A percentile compares a stretch with the other conserved stretches of the same genome.
phyloP scores from a whole-genome alignment of 2,888 invertebrate species.

The Leptothorax acervorum region DNA sequence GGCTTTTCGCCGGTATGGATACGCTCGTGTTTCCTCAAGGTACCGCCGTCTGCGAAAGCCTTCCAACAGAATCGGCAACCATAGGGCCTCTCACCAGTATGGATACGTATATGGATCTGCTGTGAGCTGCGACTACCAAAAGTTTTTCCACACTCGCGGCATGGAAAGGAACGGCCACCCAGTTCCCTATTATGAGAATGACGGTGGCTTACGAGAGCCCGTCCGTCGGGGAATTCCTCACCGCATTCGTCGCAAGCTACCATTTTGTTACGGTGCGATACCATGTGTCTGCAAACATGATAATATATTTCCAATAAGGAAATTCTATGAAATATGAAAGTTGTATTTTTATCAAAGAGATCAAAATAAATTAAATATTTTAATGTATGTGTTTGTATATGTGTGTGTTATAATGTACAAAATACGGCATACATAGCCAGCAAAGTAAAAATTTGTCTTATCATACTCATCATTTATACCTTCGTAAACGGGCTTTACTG shows the following conservation, averaged over 20 bases:
- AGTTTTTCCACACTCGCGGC: slow-evolving; percentile 94
- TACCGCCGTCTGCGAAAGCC: slow-evolving; percentile 95
- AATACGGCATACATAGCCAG: neutral
- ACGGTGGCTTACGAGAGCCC: slow-evolving; percentile 90
- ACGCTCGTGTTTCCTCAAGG: slow-evolving; percentile 93
- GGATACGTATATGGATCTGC: slow-evolving; percentile 94
- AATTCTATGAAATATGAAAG: neutral
- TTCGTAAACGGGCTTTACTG: slow-evolving; percentile 88
- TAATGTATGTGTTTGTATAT: neutral
- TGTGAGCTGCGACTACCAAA: slow-evolving; percentile 95
- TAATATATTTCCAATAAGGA: neutral
- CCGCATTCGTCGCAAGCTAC: slow-evolving; percentile 90
- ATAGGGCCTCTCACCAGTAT: slow-evolving; percentile 94
- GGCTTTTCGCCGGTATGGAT: slow-evolving; percentile 96
- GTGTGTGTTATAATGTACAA: neutral
- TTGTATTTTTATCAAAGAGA: neutral
- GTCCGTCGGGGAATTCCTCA: slow-evolving; percentile 90
- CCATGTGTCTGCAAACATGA: slow-evolving; percentile 87
- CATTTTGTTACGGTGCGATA: slow-evolving; percentile 90
- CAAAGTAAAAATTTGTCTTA: slow-evolving; percentile 4
- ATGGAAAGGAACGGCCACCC: slow-evolving; percentile 91
- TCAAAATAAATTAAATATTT: neutral
- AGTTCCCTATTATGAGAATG: slow-evolving; percentile 88
- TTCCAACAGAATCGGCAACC: slow-evolving; percentile 96
- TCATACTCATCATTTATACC: slow-evolving; percentile 74